Base-by-base conservation (phyloP, 2,797 vertebrate genomes). In the Myotis planiceps region DNA sequence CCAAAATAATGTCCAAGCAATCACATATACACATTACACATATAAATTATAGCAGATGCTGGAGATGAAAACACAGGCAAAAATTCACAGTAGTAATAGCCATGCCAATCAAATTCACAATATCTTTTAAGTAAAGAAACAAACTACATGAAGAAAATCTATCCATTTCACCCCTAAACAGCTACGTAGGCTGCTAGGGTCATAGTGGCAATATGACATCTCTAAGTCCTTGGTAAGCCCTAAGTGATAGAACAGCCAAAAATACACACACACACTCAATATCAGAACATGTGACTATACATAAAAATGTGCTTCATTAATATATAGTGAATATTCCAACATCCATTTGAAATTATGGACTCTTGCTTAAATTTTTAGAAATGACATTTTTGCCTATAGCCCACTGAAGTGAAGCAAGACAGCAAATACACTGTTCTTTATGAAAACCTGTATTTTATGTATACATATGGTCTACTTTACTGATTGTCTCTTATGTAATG, bases 91-190 rank as follows among this genome's bases (percentile, higher is more conserved):
- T 88, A 53, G 9, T 47, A 27, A 63, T 8, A 83, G n/a, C 15
- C 65, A 63, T 92, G 45, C 34, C 45, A 53, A 6, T 27, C 58
- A 60, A 65, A 69, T 69, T 53, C 45, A 63, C 2, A 63, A 10
- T 72, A 74, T 13, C 7, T 87, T 87, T 89, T 68, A 63, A 63
- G 74, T 58, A 79, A 93, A 63, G 29, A 88, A 92, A 81, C 21
- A 25, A 72, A 66, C 27, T 18, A 47, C 9, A 25, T 9, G 34
- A 95, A 32, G n/a, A 55, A 74, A 95, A 19, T 2, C 2, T 53
- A 45, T 53, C 72, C 45, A 51, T 19, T 68, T 84, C 16, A 55
- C 32, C 66, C 51, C 63, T 92, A 25, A 83, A 74, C 25, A 87
- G 27, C 45, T 47, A 32, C 7, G 13, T 55, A 78, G 69, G 34